A percentile compares a stretch with the other conserved stretches of the same genome.
Conservation (phyloP, 2,113 vertebrate species). For the Dromiciops gliroides region DNA sequence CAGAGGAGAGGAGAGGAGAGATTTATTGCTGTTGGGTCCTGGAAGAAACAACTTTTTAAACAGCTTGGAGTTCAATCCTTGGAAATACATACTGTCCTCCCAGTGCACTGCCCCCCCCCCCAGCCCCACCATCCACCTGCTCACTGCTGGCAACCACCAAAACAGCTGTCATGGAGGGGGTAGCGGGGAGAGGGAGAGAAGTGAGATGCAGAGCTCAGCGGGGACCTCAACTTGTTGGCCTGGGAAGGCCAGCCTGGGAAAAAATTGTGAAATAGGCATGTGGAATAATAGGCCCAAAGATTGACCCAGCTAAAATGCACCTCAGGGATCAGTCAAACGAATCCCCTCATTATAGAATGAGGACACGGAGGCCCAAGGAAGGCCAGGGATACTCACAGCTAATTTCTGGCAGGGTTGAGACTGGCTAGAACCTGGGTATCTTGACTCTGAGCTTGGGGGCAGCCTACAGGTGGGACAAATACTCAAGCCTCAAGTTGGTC, state of each 20-base stretch:
- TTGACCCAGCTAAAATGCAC: background rate
- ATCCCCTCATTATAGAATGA: background rate
- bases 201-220: background rate
- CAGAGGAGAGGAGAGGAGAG: background rate
- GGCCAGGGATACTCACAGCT: background rate
- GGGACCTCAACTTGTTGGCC: background rate
- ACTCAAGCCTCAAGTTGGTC: background rate
- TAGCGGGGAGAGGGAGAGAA: background rate
- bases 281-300: background rate
- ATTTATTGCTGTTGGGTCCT: background rate
- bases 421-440: background rate
- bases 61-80: background rate
- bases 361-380: background rate
- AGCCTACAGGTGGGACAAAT: background rate
- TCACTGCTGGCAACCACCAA: background rate
- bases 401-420: background rate
- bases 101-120: background rate
- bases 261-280: background rate
- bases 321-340: background rate
- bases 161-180: background rate
- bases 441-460: background rate
- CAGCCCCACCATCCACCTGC: background rate
- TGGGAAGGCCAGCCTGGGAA: background rate
- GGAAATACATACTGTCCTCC: background rate
- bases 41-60: background rate